Percentiles rank a stretch among this genome's conserved stretches.
phyloP scores from a whole-genome alignment of 2,888 invertebrate genomes.

The Heterodera filipjevi region DNA sequence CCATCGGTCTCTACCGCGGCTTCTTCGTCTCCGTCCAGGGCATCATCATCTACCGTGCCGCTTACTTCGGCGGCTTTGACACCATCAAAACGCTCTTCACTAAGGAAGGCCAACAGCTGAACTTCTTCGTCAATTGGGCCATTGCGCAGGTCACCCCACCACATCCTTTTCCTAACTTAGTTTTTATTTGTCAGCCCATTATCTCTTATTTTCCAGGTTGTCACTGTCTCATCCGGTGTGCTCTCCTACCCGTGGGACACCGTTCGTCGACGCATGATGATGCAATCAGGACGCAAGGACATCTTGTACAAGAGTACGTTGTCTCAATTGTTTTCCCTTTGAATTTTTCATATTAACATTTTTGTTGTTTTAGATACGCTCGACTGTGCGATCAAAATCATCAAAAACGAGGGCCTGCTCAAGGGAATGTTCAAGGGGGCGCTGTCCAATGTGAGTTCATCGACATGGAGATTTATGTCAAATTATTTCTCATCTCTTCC shows the following conservation, averaged over 20 bases:
- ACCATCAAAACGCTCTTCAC: conserved; percentile 90
- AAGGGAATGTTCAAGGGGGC: conserved; percentile 84
- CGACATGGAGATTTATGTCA: too few relatives aligned
- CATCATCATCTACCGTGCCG: conserved; percentile 84
- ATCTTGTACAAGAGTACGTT: conserved; percentile 76
- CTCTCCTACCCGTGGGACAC: conserved; percentile 95
- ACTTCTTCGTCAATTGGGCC: conserved; percentile 87
- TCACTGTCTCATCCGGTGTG: conserved; percentile 86
- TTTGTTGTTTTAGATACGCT: conserved; percentile 71
- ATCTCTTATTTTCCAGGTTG: conserved; percentile 61
- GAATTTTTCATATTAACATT: too few relatives aligned
- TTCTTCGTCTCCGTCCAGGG: too few relatives aligned
- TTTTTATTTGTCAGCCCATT: neutral
- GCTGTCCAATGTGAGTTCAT: conserved; percentile 58
- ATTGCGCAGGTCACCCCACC: conserved; percentile 66
- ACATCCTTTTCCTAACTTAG: too few relatives aligned
- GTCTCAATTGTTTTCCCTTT: too few relatives aligned
- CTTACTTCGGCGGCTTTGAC: conserved; percentile 94
- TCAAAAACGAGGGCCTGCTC: conserved; percentile 76
- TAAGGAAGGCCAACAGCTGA: conserved; percentile 83
- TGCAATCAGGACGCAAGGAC: conserved; percentile 78
- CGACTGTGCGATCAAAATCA: conserved; percentile 81
- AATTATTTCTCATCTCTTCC: too few relatives aligned
- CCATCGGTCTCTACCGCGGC: conserved; percentile 85
- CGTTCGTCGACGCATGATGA: too few relatives aligned